Conservation (phyloP, 2,797 vertebrate genomes). For the Hippocampus kuda region DNA sequence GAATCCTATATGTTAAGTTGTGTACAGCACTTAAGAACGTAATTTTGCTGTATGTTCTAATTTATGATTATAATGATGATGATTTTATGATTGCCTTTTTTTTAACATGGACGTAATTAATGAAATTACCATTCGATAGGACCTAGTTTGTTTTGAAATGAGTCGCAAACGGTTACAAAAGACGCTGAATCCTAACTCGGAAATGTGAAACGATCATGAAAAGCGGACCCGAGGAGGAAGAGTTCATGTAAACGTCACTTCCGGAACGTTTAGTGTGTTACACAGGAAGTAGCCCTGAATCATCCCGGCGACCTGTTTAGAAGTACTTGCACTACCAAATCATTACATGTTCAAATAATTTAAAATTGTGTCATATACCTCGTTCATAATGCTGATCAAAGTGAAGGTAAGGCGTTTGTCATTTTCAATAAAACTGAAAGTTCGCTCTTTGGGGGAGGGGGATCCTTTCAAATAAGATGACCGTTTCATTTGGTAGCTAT, state of each 20-base stretch:
- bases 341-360: not conserved
- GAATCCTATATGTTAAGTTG: no score
- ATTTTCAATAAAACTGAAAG: not conserved
- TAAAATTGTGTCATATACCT: not conserved
- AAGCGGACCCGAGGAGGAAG: conserved; percentile 22
- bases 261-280: conserved; percentile 35
- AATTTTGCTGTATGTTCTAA: no score
- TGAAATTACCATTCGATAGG: not conserved
- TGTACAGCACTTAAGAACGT: no score
- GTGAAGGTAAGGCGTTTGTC: conserved; percentile 59
- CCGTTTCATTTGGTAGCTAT: conserved; percentile 2
- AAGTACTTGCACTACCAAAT: conserved; percentile 1
- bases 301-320: conserved; percentile 17
- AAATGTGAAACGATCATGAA: no score
- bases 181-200: not conserved
- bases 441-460: not conserved
- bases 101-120: no score
- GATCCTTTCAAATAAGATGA: not conserved
- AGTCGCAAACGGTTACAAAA: not conserved
- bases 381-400: conserved; percentile 70
- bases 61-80: no score
- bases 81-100: no score
- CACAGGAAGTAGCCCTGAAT: conserved; percentile 56
- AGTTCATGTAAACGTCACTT: not conserved
- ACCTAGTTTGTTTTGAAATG: not conserved